Evolutionary conservation across 2,113 vertebrate genomes (phyloP).

Genomic region (Tenrec ecaudatus): DNA sequence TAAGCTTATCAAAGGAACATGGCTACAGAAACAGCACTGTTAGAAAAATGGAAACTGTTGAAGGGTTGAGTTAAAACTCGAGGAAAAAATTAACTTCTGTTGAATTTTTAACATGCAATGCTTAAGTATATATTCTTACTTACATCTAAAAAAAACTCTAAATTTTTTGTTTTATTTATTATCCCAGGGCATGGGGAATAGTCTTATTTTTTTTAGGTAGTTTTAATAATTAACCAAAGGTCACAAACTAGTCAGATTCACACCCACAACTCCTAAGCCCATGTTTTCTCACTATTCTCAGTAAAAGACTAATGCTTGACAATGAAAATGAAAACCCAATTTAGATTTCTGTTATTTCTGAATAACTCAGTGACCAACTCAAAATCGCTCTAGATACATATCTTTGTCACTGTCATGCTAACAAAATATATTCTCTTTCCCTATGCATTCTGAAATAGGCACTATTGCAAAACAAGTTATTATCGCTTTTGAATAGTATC

Average conservation of each 20-base stretch:
- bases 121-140: background rate
- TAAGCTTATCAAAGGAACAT: constrained; percentile 17
- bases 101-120: background rate
- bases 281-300: background rate
- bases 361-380: constrained; percentile 27
- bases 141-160: background rate
- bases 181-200: background rate
- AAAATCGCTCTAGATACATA: constrained; percentile 22
- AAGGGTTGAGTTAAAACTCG: background rate
- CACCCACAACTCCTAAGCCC: background rate
- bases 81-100: constrained; percentile 21
- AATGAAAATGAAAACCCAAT: constrained; percentile 30
- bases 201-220: background rate
- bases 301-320: background rate
- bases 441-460: background rate
- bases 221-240: background rate
- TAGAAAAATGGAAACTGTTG: background rate
- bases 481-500: background rate
- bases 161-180: background rate
- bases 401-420: background rate
- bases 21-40: background rate
- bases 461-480: constrained; percentile 4
- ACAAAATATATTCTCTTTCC: constrained; percentile 34
- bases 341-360: background rate
- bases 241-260: constrained; percentile 42